These are phyloP conservation scores for Okamejei kenojei DNA, from an alignment of 2,797 vertebrate species.

Conservation along the genomic window DNA sequence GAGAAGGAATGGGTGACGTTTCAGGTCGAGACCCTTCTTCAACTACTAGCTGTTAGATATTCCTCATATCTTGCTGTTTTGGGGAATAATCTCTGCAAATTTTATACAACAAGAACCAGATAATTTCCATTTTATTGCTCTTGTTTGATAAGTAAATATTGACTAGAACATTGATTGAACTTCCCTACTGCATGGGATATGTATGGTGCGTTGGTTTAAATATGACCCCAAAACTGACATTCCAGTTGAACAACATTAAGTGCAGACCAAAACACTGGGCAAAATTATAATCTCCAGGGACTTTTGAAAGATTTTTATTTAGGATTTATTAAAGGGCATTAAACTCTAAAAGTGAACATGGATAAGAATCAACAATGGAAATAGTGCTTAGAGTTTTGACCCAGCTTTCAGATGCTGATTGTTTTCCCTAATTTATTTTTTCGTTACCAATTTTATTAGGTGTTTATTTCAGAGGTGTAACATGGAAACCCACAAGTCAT, in stretches of 20 bases:
- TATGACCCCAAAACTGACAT: neutral
- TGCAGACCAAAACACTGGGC: neutral
- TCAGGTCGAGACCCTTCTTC: no score
- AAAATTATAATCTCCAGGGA: neutral
- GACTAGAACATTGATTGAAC: neutral
- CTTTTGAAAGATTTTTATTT: neutral
- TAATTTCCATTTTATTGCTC: neutral
- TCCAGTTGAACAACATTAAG: neutral
- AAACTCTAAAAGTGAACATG: neutral
- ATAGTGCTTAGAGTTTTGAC: neutral
- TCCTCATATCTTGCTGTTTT: constrained; percentile 84
- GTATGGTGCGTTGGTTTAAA: neutral
- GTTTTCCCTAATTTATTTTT: neutral
- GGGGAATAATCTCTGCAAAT: constrained; percentile 80
- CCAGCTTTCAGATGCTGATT: neutral
- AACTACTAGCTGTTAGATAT: constrained; percentile 63
- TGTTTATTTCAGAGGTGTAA: no score
- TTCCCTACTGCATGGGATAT: neutral
- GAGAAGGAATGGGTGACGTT: no score
- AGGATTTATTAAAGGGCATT: neutral
- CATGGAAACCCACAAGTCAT: no score
- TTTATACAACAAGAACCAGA: neutral
- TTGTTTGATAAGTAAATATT: neutral
- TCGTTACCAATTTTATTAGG: neutral
- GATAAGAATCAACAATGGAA: neutral